Evolutionary conservation across 2,888 invertebrate species (phyloP).

Genomic region (Cataglyphis rosenhaueri): DNA sequence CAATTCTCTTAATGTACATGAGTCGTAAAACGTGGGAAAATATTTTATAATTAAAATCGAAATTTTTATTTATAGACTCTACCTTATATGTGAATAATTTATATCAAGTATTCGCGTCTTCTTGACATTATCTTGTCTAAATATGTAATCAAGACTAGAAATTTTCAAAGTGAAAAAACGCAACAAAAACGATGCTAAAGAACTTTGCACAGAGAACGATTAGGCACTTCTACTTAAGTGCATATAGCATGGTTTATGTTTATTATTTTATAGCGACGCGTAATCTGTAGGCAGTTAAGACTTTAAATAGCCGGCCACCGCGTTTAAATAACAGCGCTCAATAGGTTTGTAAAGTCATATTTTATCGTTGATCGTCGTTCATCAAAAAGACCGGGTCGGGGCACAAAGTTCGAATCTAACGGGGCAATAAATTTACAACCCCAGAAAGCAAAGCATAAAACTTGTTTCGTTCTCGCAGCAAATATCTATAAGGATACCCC

Average conservation of each 20-base stretch:
- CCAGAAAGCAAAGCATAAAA: slow-evolving; percentile 79
- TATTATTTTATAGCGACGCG: slow-evolving; percentile 83
- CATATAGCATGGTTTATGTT: slow-evolving; percentile 80
- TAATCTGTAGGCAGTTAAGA: slow-evolving; percentile 79
- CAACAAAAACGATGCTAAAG: neutral
- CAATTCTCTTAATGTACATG: neutral
- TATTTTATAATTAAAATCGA: neutral
- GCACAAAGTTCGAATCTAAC: slow-evolving; percentile 78
- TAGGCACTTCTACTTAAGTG: slow-evolving; percentile 6
- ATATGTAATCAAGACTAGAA: neutral
- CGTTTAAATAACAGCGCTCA: slow-evolving; percentile 78
- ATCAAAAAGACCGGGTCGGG: slow-evolving; percentile 76
- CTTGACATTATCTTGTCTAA: neutral
- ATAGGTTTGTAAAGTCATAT: slow-evolving; percentile 81
- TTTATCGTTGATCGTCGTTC: slow-evolving; percentile 82
- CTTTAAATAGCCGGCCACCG: slow-evolving; percentile 80
- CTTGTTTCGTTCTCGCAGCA: slow-evolving; percentile 54
- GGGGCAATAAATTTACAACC: slow-evolving; percentile 81
- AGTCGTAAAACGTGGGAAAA: neutral
- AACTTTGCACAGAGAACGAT: neutral
- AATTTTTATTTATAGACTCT: neutral
- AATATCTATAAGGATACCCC: slow-evolving; percentile 33
- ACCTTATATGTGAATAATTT: neutral
- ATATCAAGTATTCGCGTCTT: neutral
- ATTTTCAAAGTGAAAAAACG: neutral